phyloP scores from a whole-genome alignment of 1,140 invertebrate genomes.

The Macrosteles quadrilineatus region DNA sequence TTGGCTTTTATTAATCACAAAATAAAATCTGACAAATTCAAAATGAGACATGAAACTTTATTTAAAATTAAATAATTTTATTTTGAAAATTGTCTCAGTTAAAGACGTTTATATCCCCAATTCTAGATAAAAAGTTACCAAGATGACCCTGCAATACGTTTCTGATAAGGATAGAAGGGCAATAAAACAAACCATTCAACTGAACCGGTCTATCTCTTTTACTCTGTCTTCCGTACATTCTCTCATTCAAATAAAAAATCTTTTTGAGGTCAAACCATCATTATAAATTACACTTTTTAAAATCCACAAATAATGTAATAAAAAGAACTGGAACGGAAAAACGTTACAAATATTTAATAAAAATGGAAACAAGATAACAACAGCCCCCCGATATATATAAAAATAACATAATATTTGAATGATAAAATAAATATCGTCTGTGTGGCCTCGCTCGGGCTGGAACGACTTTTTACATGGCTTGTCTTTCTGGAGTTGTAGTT shows the following conservation, averaged over 20 bases:
- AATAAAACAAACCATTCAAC: constrained; percentile 9
- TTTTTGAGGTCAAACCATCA: background rate
- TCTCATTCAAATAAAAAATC: constrained; percentile 11
- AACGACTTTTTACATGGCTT: constrained; percentile 19
- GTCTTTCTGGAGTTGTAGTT: constrained; percentile 47
- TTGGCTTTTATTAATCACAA: too few relatives aligned
- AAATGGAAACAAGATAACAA: background rate
- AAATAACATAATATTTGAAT: constrained; percentile 29
- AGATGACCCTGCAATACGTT: too few relatives aligned
- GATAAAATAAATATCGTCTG: constrained; percentile 17
- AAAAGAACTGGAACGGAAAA: too few relatives aligned
- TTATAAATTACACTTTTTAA: too few relatives aligned
- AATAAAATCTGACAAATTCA: too few relatives aligned
- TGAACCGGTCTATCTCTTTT: constrained; percentile 9
- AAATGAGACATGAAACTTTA: too few relatives aligned
- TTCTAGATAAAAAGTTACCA: too few relatives aligned
- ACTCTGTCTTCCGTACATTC: background rate
- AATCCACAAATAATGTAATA: too few relatives aligned
- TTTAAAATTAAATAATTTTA: too few relatives aligned
- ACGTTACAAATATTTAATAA: too few relatives aligned
- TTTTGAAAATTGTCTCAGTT: too few relatives aligned
- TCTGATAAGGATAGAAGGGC: background rate
- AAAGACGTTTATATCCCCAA: too few relatives aligned
- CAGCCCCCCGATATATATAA: constrained; percentile 23
- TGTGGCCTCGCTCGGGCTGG: constrained; percentile 24